Conservation (phyloP, 2,797 vertebrate genomes). For the Ctenosaura bakeri region DNA sequence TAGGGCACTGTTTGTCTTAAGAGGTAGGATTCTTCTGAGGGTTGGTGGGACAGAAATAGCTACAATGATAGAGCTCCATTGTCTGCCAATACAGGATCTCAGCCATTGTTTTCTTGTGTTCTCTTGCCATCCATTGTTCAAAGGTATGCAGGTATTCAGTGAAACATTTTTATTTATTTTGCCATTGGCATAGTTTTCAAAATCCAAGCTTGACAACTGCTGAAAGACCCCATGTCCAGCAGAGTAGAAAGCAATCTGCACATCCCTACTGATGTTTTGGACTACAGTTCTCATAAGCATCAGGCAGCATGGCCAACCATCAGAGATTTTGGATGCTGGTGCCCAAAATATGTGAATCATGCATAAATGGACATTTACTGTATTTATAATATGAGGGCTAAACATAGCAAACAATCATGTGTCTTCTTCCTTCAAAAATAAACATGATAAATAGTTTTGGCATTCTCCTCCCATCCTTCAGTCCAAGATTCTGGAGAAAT, state of each 20-base stretch:
- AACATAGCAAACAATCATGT: not conserved
- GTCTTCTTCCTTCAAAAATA: not conserved
- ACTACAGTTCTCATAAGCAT: too few species aligned
- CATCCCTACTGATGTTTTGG: too few species aligned
- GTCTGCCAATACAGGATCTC: too few species aligned
- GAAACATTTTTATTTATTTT: not conserved
- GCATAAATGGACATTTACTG: not conserved
- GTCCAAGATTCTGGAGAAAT: not conserved
- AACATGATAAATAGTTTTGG: not conserved
- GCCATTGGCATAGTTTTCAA: not conserved
- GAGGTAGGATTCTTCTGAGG: too few species aligned
- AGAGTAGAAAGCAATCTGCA: too few species aligned
- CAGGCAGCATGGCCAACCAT: too few species aligned
- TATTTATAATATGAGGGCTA: not conserved
- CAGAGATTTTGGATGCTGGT: too few species aligned
- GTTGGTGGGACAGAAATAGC: too few species aligned
- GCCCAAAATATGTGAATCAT: not conserved
- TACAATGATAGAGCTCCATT: too few species aligned
- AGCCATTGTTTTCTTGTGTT: not conserved
- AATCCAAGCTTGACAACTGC: not conserved
- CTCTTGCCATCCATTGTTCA: not conserved
- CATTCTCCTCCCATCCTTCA: not conserved
- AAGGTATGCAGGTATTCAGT: not conserved
- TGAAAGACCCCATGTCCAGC: not conserved
- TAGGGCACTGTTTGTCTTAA: too few species aligned